These are phyloP conservation scores for Sinopyrophorus schimmeli DNA, from an alignment of 2,888 invertebrate genomes.

Conservation along the genomic window DNA sequence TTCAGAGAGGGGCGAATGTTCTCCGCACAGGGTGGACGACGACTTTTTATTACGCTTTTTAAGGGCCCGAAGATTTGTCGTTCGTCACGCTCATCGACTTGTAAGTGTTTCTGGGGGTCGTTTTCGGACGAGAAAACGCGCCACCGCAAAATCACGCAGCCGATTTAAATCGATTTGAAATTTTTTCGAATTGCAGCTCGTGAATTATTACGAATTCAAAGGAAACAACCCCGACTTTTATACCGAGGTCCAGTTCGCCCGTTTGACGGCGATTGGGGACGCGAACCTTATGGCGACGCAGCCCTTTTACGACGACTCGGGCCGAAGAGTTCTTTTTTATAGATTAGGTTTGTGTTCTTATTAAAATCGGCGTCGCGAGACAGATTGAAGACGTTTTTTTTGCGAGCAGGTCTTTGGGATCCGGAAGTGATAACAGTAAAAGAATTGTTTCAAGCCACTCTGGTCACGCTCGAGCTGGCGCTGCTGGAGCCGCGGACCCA, in stretches of 20 bases:
- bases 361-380: background rate
- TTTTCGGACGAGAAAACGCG: no score
- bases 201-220: constrained; percentile 75
- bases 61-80: constrained; percentile 72
- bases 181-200: constrained; percentile 61
- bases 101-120: constrained; percentile 54
- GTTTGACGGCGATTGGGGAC: constrained; percentile 68
- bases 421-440: constrained; percentile 67
- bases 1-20: constrained; percentile 75
- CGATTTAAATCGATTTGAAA: no score
- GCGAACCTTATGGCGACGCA: constrained; percentile 72
- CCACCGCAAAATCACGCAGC: no score
- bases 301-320: constrained; percentile 75
- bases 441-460: constrained; percentile 73
- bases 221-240: constrained; percentile 71
- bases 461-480: constrained; percentile 72
- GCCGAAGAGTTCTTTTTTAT: constrained; percentile 71
- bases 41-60: constrained; percentile 74
- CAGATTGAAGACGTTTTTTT: background rate
- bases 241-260: constrained; percentile 67
- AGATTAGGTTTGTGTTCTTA: constrained; percentile 69
- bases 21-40: constrained; percentile 76
- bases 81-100: constrained; percentile 73
- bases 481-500: constrained; percentile 74
- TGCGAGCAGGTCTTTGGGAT: constrained; percentile 77